A percentile compares a stretch with the other conserved stretches of the same genome.
Evolutionary conservation across 2,888 invertebrate species (phyloP).

Genomic region (Nipponacmea schrenckii): DNA sequence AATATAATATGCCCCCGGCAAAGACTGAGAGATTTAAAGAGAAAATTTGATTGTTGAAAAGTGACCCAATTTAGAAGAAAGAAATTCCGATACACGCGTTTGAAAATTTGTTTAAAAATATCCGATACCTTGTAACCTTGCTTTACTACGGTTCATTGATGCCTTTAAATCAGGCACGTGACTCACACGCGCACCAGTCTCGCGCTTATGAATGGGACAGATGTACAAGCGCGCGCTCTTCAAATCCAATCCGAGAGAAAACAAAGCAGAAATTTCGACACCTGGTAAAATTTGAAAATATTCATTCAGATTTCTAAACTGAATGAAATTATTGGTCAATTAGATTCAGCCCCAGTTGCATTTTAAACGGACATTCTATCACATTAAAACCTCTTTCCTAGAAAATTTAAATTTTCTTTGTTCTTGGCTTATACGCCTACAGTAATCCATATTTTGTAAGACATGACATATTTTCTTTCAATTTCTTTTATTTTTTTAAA

Average conservation of each 20-base stretch:
- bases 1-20: too few relatives aligned
- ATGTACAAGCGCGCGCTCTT: slow-evolving; percentile 4
- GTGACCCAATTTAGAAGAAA: too few relatives aligned
- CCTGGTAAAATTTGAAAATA: background rate
- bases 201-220: slow-evolving; percentile 1
- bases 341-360: background rate
- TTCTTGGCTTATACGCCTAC: background rate
- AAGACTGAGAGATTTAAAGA: too few relatives aligned
- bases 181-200: background rate
- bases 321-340: background rate
- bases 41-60: too few relatives aligned
- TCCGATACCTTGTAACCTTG: too few relatives aligned
- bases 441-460: background rate
- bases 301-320: background rate
- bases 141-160: slow-evolving; percentile 1
- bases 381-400: background rate
- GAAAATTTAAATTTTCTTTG: background rate
- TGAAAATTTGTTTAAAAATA: too few relatives aligned
- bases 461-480: background rate
- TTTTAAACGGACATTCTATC: background rate
- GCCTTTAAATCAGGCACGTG: background rate
- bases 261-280: background rate
- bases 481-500: background rate
- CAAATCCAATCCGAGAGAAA: background rate
- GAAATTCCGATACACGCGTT: too few relatives aligned